Evolutionary conservation across 53 echinoderm and acorn worm genomes (phyloP).

Genomic region (Actinopyga echinites): DNA sequence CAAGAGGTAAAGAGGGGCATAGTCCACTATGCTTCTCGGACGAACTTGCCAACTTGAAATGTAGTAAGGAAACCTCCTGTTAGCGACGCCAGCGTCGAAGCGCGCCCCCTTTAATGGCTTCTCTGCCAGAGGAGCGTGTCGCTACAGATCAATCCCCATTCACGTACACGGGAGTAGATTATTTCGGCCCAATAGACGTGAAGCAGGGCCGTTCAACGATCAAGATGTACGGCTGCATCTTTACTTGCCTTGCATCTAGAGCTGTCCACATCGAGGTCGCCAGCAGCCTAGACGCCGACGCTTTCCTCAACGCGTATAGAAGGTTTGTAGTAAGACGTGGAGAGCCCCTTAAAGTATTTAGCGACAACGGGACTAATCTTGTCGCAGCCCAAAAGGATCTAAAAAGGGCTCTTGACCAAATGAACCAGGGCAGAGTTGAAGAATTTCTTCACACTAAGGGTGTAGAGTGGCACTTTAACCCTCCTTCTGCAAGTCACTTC

Average conservation of each 20-base stretch:
- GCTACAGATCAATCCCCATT: slow-evolving; percentile 53
- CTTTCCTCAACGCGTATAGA: slow-evolving; percentile 54
- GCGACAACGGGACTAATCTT: slow-evolving; percentile 55
- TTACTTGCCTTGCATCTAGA: slow-evolving; percentile 30
- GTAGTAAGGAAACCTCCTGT: slow-evolving; percentile 25
- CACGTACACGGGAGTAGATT: slow-evolving; percentile 35
- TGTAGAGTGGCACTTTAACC: slow-evolving; percentile 38
- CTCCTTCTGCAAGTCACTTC: slow-evolving; percentile 30
- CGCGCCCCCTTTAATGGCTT: too few relatives aligned
- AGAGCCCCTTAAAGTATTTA: slow-evolving; percentile 16
- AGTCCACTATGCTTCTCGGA: too few relatives aligned
- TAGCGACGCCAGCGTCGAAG: too few relatives aligned
- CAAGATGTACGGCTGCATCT: slow-evolving; percentile 38
- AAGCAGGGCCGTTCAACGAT: slow-evolving; percentile 15
- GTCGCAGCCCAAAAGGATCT: slow-evolving; percentile 40
- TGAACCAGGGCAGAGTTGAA: slow-evolving; percentile 43
- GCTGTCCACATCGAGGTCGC: slow-evolving; percentile 59
- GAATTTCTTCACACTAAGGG: slow-evolving; percentile 41
- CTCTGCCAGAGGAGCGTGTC: slow-evolving; percentile 26
- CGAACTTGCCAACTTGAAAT: too few relatives aligned
- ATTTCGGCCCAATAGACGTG: slow-evolving; percentile 50
- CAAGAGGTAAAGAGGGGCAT: too few relatives aligned
- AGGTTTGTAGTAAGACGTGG: slow-evolving; percentile 61
- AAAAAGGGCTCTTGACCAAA: slow-evolving; percentile 4
- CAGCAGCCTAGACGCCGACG: slow-evolving; percentile 18